Conservation (phyloP, 2,797 vertebrate genomes). For the Pelochelys cantorii region DNA sequence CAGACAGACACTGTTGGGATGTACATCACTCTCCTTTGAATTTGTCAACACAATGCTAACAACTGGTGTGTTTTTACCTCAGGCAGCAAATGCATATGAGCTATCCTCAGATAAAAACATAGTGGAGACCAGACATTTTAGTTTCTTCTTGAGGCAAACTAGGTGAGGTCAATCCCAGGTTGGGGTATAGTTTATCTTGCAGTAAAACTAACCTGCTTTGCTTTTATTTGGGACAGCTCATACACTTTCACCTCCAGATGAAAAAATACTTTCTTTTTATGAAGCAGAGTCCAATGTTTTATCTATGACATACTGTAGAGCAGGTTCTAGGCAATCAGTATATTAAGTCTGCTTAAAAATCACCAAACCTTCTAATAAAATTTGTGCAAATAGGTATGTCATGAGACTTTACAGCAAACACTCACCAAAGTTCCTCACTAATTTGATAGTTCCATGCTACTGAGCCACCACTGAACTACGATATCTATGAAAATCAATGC, state of each 20-base stretch:
- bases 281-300: neutral
- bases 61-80: neutral
- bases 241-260: neutral
- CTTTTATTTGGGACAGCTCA: neutral
- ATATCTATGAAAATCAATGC: neutral
- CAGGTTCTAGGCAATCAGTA: neutral
- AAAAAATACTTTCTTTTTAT: neutral
- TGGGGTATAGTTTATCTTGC: neutral
- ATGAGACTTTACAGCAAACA: conserved; percentile 5
- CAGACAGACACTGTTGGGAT: neutral
- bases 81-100: neutral
- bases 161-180: neutral
- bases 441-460: neutral
- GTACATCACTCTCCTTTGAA: neutral
- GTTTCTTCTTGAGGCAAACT: neutral
- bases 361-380: neutral
- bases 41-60: neutral
- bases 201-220: neutral
- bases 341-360: neutral
- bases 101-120: neutral
- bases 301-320: neutral
- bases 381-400: fast-evolving
- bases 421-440: neutral
- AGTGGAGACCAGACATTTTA: neutral
- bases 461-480: neutral